Base-by-base conservation (phyloP, 2,113 vertebrate genomes). In the Hassar affinis region DNA sequence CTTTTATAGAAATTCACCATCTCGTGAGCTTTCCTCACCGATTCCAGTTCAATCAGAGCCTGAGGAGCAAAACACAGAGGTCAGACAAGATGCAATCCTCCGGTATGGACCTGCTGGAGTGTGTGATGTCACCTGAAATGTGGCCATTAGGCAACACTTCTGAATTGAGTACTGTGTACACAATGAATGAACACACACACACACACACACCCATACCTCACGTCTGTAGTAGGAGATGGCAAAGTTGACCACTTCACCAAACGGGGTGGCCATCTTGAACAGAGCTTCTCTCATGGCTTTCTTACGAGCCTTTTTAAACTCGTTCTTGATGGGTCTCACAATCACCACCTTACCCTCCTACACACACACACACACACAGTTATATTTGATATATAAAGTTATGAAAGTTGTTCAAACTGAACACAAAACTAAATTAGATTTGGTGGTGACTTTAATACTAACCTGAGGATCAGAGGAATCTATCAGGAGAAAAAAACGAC, bases 21-120 rank as follows among this genome's bases (percentile, higher is more conserved):
- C 85, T 95, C 94, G 66, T 93, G 90, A 74, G 95, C 96, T 88
- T 95, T 94, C 80, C 95, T 93, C 35, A 92, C 92, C 15, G 92
- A 94, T 0, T 95, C 92, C 94, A 96, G 94, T 91, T 96, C 95
- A 54, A 96, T 94, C 89, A 96, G 95, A 5, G 95, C 96, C 96
- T 96, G 75, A 49, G 17, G 61, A 42, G 35, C 15, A 64, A 45
- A 57, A 14, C 18, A 54, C 15, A 82, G 9, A 20, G 42, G 4
- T 62, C 17, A 12, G 6, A 42, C 20, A 45, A 47, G 22, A 14
- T 0, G 4, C 20, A 45, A 62, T 61, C 25, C 25, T 61, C 22
- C 1, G 25, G 6, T 27, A 61, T 11, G 9, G 12, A 27, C n/a
- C 30, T 38, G 62, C 62, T 66, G 18, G 18, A 22, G 20, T 20